Conservation (phyloP, 53 echinoderm and acorn worm genomes). For the Apostichopus leukothele region DNA sequence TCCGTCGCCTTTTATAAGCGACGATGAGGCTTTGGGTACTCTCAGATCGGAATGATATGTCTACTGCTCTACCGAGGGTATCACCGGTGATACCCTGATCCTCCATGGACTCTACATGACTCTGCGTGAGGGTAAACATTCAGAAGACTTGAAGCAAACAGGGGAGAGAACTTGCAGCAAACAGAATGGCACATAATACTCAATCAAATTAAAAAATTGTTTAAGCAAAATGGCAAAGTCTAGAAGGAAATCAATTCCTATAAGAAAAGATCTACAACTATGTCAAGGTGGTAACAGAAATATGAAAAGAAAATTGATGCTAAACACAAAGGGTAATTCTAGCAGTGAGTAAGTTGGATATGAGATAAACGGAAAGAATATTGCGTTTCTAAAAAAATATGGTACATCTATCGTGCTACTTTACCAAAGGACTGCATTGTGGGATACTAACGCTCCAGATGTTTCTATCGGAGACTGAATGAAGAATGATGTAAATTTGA, state of each 20-base stretch:
- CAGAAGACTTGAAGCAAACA: constrained; percentile 32
- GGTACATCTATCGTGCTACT: not conserved
- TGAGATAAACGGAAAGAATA: not conserved
- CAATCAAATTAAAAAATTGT: not conserved
- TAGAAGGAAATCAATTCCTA: too few species aligned
- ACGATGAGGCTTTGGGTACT: constrained; percentile 83
- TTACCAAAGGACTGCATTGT: constrained; percentile 1
- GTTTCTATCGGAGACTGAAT: not conserved
- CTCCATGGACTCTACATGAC: constrained; percentile 84
- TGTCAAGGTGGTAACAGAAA: too few species aligned
- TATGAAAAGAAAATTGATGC: too few species aligned
- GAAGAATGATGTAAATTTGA: not conserved
- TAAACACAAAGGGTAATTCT: not conserved
- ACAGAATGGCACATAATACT: not conserved
- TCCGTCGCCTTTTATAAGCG: constrained; percentile 76
- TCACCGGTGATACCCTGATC: constrained; percentile 68
- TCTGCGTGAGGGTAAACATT: constrained; percentile 52
- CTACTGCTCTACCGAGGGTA: constrained; percentile 52
- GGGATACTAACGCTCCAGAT: constrained; percentile 3
- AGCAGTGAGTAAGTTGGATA: not conserved
- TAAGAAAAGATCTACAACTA: too few species aligned
- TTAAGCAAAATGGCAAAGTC: not conserved
- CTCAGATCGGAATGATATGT: constrained; percentile 66
- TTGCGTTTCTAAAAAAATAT: not conserved
- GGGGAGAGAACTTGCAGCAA: not conserved